Percentiles rank a stretch among this genome's conserved stretches.
These are phyloP conservation scores for Lepidocyrtinus sp. DNA, from an alignment of 2,888 invertebrate species.

Conservation along the genomic window DNA sequence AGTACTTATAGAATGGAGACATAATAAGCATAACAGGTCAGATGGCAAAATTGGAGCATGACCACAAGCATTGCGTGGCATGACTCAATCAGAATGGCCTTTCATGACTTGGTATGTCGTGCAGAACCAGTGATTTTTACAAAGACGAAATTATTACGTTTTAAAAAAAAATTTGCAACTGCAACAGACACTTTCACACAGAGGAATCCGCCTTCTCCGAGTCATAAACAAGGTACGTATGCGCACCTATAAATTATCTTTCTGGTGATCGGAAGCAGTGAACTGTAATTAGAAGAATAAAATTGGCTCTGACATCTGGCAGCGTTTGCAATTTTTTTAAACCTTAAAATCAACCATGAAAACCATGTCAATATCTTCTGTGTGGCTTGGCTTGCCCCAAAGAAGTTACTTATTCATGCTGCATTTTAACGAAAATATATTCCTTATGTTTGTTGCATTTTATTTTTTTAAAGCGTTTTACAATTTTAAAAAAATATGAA, in stretches of 20 bases:
- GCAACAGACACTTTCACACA: slow-evolving; percentile 24
- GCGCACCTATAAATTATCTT: slow-evolving; percentile 7
- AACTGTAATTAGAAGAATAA: slow-evolving; percentile 16
- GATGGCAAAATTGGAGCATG: background rate
- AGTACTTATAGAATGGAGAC: too few relatives aligned
- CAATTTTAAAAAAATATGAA: too few relatives aligned
- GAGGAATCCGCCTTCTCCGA: background rate
- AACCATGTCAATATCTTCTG: background rate
- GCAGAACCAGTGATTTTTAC: slow-evolving; percentile 10
- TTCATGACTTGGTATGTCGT: slow-evolving; percentile 16
- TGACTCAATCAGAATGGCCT: too few relatives aligned
- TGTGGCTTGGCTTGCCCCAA: too few relatives aligned
- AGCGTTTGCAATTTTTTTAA: slow-evolving; percentile 13
- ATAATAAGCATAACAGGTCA: too few relatives aligned
- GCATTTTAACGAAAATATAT: too few relatives aligned
- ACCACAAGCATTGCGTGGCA: too few relatives aligned
- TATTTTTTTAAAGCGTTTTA: too few relatives aligned
- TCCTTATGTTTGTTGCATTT: too few relatives aligned
- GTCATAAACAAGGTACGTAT: slow-evolving; percentile 10
- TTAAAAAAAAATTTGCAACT: slow-evolving; percentile 14
- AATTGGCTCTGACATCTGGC: slow-evolving; percentile 42
- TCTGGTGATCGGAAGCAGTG: slow-evolving; percentile 31
- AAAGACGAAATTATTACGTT: background rate
- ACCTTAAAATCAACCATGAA: background rate
- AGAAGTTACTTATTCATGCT: too few relatives aligned